These are phyloP conservation scores for Chrysochloris asiatica DNA, from an alignment of 2,113 vertebrate genomes.

Conservation along the genomic window DNA sequence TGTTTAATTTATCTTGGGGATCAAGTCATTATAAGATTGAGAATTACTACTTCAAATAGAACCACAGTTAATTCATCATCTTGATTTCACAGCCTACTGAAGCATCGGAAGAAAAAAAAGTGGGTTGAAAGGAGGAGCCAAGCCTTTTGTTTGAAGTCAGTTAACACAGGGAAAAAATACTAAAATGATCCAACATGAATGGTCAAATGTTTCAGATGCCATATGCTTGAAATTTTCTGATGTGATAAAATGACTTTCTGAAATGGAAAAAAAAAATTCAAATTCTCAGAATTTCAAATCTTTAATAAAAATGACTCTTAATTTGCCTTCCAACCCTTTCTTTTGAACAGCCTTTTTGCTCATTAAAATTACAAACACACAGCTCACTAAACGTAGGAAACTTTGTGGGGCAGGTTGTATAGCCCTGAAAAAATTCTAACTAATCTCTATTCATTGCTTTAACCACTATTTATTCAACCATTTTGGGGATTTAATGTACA, in stretches of 20 bases:
- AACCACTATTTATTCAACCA: background rate
- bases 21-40: slow-evolving; percentile 52
- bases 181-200: slow-evolving; percentile 49
- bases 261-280: slow-evolving; percentile 38
- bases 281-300: slow-evolving; percentile 41
- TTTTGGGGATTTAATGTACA: background rate
- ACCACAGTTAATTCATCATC: slow-evolving; percentile 60
- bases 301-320: slow-evolving; percentile 43
- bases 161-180: slow-evolving; percentile 60
- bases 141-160: slow-evolving; percentile 75
- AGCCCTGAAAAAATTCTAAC: slow-evolving; percentile 6
- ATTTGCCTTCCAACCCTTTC: background rate
- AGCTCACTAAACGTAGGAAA: background rate
- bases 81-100: slow-evolving; percentile 57
- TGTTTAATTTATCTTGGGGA: slow-evolving; percentile 32
- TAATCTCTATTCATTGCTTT: background rate
- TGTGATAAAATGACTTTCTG: slow-evolving; percentile 18
- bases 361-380: slow-evolving; percentile 52
- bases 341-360: slow-evolving; percentile 50
- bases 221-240: slow-evolving; percentile 33
- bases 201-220: slow-evolving; percentile 34
- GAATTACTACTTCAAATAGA: slow-evolving; percentile 40
- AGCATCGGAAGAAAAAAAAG: slow-evolving; percentile 39
- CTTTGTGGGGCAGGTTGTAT: slow-evolving; percentile 45
- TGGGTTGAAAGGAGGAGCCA: slow-evolving; percentile 64